Evolutionary conservation across 1,140 invertebrate genomes (phyloP).

Genomic region (Lepidotrigona ventralis): DNA sequence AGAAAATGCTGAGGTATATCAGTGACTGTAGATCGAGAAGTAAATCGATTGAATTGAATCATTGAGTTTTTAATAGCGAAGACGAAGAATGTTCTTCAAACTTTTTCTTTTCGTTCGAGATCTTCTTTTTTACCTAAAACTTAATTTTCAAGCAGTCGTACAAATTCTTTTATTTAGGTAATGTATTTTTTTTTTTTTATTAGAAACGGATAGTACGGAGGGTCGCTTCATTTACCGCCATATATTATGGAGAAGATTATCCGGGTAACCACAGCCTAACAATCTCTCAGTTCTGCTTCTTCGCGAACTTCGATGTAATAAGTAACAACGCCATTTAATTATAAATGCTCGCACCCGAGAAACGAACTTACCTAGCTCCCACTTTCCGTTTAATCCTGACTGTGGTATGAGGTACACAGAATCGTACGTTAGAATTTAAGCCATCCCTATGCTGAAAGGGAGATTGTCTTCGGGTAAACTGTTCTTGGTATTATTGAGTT

Average conservation of each 20-base stretch:
- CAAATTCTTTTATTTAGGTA: neutral
- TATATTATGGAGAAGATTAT: constrained; percentile 75
- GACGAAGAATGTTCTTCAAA: neutral
- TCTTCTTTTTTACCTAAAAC: neutral
- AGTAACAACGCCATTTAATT: constrained; percentile 75
- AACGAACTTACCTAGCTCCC: constrained; percentile 65
- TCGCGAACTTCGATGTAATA: constrained; percentile 75
- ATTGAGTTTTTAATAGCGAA: neutral
- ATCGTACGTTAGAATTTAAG: constrained; percentile 51
- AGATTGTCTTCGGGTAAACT: constrained; percentile 19
- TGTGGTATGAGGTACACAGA: constrained; percentile 28
- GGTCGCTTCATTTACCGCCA: constrained; percentile 62
- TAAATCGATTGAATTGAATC: neutral
- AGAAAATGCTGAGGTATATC: no score
- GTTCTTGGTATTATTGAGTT: neutral
- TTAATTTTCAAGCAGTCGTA: neutral
- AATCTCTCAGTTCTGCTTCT: constrained; percentile 72
- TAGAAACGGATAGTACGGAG: constrained; percentile 20
- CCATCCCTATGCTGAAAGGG: neutral
- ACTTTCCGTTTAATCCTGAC: constrained; percentile 61
- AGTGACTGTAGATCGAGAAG: neutral
- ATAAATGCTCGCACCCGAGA: constrained; percentile 70
- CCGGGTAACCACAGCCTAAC: constrained; percentile 72
- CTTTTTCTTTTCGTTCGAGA: no score
- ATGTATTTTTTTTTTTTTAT: constrained; percentile 2